Base-by-base conservation (phyloP, 2,113 vertebrate species). In the Peromyscus leucopus region DNA sequence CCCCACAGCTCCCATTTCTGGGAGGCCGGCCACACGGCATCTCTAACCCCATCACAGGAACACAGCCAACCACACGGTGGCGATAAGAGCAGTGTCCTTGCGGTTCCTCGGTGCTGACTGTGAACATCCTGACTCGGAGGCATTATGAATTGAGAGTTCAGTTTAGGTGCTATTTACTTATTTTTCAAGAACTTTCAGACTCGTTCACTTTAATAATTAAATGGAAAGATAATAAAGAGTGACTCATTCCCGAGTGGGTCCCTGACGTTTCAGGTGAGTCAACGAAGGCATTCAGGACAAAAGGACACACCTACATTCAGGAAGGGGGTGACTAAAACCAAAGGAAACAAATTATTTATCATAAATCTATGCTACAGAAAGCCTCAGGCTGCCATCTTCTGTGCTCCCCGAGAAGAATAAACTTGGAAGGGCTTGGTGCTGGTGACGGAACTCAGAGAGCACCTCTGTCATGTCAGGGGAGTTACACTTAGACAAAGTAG, bases 81-180 rank as follows among this genome's bases (percentile, higher is more conserved):
- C 33, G 67, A 48, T 17, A 46, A n/a, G 21, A 12, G 28, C 6
- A 28, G 7, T 5, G 59, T 22, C 31, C 24, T 24, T 7, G 10
- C 0, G 19, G 5, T 51, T 59, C 48, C 24, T 0, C 5, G 11
- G 79, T 2, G 71, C 39, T 12, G 28, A 78, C 9, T 0, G 0
- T 0, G 9, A 46, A 3, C 0, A 17, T 5, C 42, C 75, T 2
- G 13, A 36, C 80, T 83, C 31, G 17, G 22, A 48, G 33, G 31
- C 9, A 57, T 57, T 51, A 3, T 0, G 59, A 59, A 28, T 2
- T 26, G 67, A n/a, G 65, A 24, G 75, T 75, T 74, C 48, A 39
- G 46, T 67, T 31, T 21, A 16, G 10, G 21, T 2, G 24, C 83
- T 39, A n/a, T 4, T 28, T 65, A 51, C 46, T 55, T 22, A 39